Conservation (phyloP, 2,888 invertebrate genomes). For the Athalia rosae region DNA sequence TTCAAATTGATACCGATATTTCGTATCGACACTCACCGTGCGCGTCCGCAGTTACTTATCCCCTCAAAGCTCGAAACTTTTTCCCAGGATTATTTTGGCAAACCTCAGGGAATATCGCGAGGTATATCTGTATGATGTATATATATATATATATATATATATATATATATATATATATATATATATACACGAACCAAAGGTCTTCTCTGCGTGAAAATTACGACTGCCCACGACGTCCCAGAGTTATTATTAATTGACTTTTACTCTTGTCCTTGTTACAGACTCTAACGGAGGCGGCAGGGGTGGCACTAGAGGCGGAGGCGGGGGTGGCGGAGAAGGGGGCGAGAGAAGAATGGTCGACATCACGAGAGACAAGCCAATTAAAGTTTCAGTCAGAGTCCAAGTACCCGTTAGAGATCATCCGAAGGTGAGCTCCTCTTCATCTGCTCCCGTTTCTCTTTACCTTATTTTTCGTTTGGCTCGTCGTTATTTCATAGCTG, state of each 20-base stretch:
- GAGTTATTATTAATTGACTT: conserved; percentile 12
- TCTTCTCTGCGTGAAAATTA: not conserved
- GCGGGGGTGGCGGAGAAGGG: conserved; percentile 64
- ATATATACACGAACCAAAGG: too few relatives aligned
- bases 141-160: too few relatives aligned
- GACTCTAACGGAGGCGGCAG: conserved; percentile 61
- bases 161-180: too few relatives aligned
- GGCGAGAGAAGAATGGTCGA: conserved; percentile 85
- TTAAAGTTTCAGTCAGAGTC: conserved; percentile 90
- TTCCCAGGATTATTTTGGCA: not conserved
- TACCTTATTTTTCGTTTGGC: not conserved
- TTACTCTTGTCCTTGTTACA: conserved; percentile 53
- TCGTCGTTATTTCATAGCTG: not conserved
- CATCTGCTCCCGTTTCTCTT: not conserved
- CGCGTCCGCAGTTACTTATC: too few relatives aligned
- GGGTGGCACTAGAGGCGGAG: conserved; percentile 57
- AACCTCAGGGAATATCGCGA: not conserved
- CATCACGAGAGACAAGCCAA: conserved; percentile 90
- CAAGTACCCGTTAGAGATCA: conserved; percentile 91
- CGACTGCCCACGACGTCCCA: not conserved
- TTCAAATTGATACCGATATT: not conserved
- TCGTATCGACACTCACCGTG: not conserved
- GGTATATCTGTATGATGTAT: too few relatives aligned
- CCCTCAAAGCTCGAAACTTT: not conserved
- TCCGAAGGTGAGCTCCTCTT: conserved; percentile 81